Base-by-base conservation (phyloP, 2,888 invertebrate genomes). In the Torymus tubicola region DNA sequence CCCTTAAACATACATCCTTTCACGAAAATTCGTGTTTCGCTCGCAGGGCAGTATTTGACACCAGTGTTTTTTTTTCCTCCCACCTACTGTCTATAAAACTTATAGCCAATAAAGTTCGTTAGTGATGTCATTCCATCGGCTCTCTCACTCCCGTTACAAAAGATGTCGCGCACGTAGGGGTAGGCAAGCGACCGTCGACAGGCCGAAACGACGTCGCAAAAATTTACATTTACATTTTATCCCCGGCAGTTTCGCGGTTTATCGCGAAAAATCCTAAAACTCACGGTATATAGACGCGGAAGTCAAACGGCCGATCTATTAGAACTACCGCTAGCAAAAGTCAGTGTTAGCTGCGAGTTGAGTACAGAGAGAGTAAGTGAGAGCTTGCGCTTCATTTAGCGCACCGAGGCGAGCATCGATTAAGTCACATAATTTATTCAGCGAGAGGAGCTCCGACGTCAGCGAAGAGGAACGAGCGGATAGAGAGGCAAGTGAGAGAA, bases 401-500 rank as follows among this genome's bases (percentile, higher is more conserved):
- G 42, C 42, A 8, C 42, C 42, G 42, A 8, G 42, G 8, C 42
- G 42, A 42, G 74, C 77, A 85, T 84, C 84, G 84, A 84, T 85
- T 83, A 83, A 83, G 78, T 82, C 77, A 72, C 79, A 83, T 84
- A 85, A 85, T 85, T 85, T 84, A 85, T 85, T 84, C 85, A 81
- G 77, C 77, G 76, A 67, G 71, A 42, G 42, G 42, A 42, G 42
- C 42, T 42, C 50, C 18, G 11, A 21, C 13, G 63, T 13, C 60
- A 8, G 8, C 42, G 42, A 42, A 42, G 42, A 42, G 8, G 42
- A 42, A 42, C 42, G 42, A 42, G 42, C 42, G 42, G 8, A 42
- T 42, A 42, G 42, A 16, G 78, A 13, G 24, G 64, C n/a, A 31
- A 57, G 11, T 21, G 52, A 12, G 74, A 24, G 4, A 13, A 0